These are phyloP conservation scores for Steromphala cineraria DNA, from an alignment of 2,888 invertebrate genomes.

Conservation along the genomic window DNA sequence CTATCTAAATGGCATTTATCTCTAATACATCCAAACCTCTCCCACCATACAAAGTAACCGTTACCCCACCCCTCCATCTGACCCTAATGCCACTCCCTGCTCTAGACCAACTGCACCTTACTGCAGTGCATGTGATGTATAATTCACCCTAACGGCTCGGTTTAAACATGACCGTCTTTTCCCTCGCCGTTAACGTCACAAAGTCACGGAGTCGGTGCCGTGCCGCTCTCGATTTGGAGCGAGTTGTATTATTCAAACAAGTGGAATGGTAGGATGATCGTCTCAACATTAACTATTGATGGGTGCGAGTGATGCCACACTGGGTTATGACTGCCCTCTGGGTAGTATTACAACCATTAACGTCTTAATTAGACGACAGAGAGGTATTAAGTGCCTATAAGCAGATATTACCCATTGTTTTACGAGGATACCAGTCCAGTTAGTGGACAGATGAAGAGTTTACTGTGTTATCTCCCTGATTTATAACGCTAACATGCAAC, in stretches of 20 bases:
- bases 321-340: not conserved
- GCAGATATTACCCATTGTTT: too few relatives aligned
- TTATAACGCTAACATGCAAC: too few relatives aligned
- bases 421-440: too few relatives aligned
- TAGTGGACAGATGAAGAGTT: too few relatives aligned
- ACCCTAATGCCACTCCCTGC: too few relatives aligned
- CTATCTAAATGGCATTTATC: too few relatives aligned
- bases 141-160: not conserved
- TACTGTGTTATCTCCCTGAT: too few relatives aligned
- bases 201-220: not conserved
- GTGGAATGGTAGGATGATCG: not conserved
- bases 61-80: too few relatives aligned
- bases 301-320: not conserved
- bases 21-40: too few relatives aligned
- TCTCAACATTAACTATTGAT: not conserved
- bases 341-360: not conserved
- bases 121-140: not conserved
- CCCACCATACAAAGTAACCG: too few relatives aligned
- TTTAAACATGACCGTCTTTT: not conserved
- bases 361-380: not conserved
- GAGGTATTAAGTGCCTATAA: not conserved
- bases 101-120: not conserved
- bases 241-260: slow-evolving; percentile 5
- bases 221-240: not conserved
- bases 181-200: not conserved